Conservation (phyloP, 2,113 vertebrate genomes). For the Gopherus flavomarginatus region DNA sequence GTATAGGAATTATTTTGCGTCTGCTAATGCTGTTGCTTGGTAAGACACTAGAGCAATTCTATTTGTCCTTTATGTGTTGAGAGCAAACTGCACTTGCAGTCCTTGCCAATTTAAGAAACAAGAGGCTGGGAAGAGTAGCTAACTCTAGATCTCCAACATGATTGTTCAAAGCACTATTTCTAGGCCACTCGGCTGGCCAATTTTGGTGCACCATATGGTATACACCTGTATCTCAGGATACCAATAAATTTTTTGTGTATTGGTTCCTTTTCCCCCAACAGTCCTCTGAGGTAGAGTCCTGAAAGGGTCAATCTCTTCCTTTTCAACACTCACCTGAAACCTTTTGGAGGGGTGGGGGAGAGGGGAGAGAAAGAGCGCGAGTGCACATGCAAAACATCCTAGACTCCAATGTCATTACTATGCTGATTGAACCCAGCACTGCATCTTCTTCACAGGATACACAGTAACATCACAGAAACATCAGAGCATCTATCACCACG, state of each 20-base stretch:
- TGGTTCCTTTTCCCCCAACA: too few species aligned
- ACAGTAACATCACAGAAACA: too few species aligned
- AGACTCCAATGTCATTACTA: too few species aligned
- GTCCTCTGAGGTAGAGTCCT: too few species aligned
- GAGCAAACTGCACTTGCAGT: background rate
- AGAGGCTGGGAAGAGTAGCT: background rate
- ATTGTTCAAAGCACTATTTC: background rate
- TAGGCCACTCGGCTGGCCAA: background rate
- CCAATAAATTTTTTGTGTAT: background rate
- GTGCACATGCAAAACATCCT: too few species aligned
- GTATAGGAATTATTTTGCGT: background rate
- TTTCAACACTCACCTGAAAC: too few species aligned
- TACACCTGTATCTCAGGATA: fast-evolving
- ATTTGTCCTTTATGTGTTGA: background rate
- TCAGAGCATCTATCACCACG: too few species aligned
- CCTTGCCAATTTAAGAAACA: background rate
- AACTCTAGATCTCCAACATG: background rate
- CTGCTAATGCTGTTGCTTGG: background rate
- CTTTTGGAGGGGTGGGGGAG: too few species aligned
- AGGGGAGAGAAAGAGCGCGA: too few species aligned
- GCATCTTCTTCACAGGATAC: too few species aligned
- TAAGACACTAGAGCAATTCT: background rate
- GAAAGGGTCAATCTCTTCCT: too few species aligned
- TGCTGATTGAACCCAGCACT: too few species aligned
- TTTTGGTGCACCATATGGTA: background rate